Percentiles rank a stretch among this genome's conserved stretches.
These are phyloP conservation scores for Drosophila diplacantha DNA, from an alignment of 2,888 invertebrate species.

Conservation along the genomic window DNA sequence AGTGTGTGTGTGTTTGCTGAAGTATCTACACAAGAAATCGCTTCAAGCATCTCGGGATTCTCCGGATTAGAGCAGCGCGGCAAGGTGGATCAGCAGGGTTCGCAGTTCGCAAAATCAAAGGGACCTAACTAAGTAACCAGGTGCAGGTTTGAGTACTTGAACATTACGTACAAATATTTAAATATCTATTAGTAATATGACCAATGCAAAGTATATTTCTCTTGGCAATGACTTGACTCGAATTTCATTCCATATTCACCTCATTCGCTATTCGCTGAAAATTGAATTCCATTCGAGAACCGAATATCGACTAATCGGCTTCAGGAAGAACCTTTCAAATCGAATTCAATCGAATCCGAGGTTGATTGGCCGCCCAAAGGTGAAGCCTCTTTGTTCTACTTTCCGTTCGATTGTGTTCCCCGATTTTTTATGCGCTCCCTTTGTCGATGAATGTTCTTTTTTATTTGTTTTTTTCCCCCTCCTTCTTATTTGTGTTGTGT, in stretches of 20 bases:
- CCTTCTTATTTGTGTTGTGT: not conserved
- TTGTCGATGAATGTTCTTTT: slow-evolving; percentile 4
- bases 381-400: slow-evolving; percentile 38
- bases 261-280: slow-evolving; percentile 7
- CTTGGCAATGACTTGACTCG: not conserved
- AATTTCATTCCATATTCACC: slow-evolving; percentile 1
- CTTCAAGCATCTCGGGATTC: slow-evolving; percentile 10
- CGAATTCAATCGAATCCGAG: slow-evolving; percentile 31
- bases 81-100: slow-evolving; percentile 9
- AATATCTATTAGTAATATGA: too few relatives aligned
- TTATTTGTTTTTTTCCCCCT: not conserved
- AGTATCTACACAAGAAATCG: slow-evolving; percentile 24
- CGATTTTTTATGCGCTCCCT: slow-evolving; percentile 16
- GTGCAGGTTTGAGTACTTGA: not conserved
- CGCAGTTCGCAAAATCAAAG: not conserved
- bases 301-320: slow-evolving; percentile 17
- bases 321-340: slow-evolving; percentile 33
- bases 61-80: slow-evolving; percentile 14
- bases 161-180: too few relatives aligned
- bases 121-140: not conserved
- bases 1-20: slow-evolving; percentile 14
- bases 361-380: slow-evolving; percentile 37
- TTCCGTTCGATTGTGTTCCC: slow-evolving; percentile 15
- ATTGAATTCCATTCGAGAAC: slow-evolving; percentile 2
- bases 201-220: not conserved